Evolutionary conservation across 2,888 invertebrate genomes (phyloP).

Genomic region (Parnassius apollo): DNA sequence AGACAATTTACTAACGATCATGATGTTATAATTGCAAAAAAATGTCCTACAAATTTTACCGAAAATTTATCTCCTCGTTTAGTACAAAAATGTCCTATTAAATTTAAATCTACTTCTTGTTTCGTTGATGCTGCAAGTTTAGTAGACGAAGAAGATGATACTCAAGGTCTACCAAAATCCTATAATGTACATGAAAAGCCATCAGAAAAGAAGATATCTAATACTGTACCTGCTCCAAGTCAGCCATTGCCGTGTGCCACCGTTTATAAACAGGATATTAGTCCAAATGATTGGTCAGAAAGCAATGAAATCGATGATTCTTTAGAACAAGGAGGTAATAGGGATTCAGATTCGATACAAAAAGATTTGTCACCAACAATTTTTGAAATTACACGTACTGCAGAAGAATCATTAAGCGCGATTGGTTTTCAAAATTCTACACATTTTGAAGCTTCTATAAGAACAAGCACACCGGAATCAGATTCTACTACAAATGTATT

Average conservation of each 20-base stretch:
- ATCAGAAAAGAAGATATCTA: slow-evolving; percentile 26
- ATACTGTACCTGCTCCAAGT: slow-evolving; percentile 46
- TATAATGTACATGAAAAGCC: neutral
- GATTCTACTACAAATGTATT: neutral
- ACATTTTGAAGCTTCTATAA: neutral
- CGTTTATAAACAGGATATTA: slow-evolving; percentile 48
- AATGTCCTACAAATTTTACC: slow-evolving; percentile 41
- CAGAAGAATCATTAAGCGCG: neutral
- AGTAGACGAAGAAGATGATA: slow-evolving; percentile 84
- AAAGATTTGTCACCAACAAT: slow-evolving; percentile 64
- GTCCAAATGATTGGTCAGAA: slow-evolving; percentile 64
- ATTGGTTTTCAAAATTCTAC: neutral
- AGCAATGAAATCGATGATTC: slow-evolving; percentile 68
- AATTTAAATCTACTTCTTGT: slow-evolving; percentile 73
- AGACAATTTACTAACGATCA: slow-evolving; percentile 44
- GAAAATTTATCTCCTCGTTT: slow-evolving; percentile 32
- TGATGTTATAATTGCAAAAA: slow-evolving; percentile 18
- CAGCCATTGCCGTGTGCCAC: slow-evolving; percentile 56
- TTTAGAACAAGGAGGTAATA: slow-evolving; percentile 58
- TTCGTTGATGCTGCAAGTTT: slow-evolving; percentile 90
- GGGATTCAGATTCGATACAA: slow-evolving; percentile 55
- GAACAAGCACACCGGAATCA: neutral
- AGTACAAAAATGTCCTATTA: slow-evolving; percentile 48
- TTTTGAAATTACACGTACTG: slow-evolving; percentile 58
- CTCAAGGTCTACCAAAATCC: slow-evolving; percentile 23